Base-by-base conservation (phyloP, 2,113 vertebrate genomes). In the Fregetta grallaria region DNA sequence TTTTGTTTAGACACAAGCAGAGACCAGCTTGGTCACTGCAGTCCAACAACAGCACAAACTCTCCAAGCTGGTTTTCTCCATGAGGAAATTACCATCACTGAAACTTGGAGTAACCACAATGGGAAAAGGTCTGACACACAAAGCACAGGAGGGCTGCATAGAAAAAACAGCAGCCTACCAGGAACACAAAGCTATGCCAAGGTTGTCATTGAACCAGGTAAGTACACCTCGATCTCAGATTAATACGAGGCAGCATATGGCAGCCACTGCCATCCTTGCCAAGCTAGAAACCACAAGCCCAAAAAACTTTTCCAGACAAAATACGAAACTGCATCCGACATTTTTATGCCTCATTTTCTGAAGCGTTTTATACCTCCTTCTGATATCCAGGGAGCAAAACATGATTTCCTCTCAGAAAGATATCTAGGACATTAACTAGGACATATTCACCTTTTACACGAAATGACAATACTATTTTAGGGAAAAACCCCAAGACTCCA, bases 341-440 rank as follows among this genome's bases (percentile, higher is more conserved):
- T 38, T 58, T 36, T 73, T 53, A 49, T 1, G 3, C 78, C 70
- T 94, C 50, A 9, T 19, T 70, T 74, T 80, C 75, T 45, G 10
- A 55, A 67, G 23, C 13, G 38, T 52, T 92, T 92, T 34, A 52
- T 49, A 68, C 76, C 76, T 78, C n/a, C 65, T 68, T 40, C 47
- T 52, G 17, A 92, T 93, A 96, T 27, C 36, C 62, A 90, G 88
- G 62, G 42, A 93, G 81, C 25, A 82, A 47, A 88, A 45, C 59
- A 38, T 0, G 0, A 65, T 27, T 77, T 86, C 47, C 66, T 83
- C 92, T 90, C 11, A 1, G 75, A 76, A 80, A 44, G 88, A 34
- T 82, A 97, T 95, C 93, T 94, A 88, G 96, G 96, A 38, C 96
- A 93, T 55, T 83, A 97, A 93, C 87, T 90, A 96, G 96, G 96